A percentile compares a stretch with the other conserved stretches of the same genome.
Conservation (phyloP, 2,113 vertebrate genomes). For the Oceanites oceanicus region DNA sequence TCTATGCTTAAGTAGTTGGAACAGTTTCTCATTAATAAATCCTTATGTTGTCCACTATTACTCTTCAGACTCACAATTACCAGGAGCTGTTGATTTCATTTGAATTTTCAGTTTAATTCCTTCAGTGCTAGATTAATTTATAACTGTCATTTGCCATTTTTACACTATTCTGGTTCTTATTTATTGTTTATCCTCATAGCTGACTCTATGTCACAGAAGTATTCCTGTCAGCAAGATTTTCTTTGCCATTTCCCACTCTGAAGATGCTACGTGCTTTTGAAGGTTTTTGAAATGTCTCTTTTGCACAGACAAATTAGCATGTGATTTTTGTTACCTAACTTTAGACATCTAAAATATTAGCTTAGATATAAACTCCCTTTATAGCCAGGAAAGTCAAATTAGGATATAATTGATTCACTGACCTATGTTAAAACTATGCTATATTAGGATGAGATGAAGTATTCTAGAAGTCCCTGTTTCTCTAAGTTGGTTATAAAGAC, state of each 20-base stretch:
- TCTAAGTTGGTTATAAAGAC: not conserved
- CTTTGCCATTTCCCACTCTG: not conserved
- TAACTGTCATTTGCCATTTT: not conserved
- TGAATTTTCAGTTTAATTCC: not conserved
- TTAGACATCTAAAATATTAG: not conserved
- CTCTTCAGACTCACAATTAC: not conserved
- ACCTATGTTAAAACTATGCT: not conserved
- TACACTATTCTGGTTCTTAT: not conserved
- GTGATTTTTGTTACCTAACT: not conserved
- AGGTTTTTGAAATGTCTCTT: not conserved
- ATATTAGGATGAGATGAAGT: not conserved
- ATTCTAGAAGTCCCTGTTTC: not conserved
- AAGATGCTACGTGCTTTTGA: not conserved
- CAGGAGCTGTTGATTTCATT: not conserved
- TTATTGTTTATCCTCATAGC: not conserved
- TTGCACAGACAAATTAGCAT: not conserved
- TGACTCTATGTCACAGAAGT: not conserved
- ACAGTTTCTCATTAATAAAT: not conserved
- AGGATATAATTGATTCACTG: not conserved
- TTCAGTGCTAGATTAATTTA: not conserved
- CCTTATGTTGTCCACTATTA: not conserved
- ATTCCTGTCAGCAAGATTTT: not conserved
- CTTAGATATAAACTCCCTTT: not conserved
- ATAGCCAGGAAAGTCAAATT: not conserved
- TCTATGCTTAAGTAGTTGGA: not conserved